These are phyloP conservation scores for Pyrgilauda ruficollis DNA, from an alignment of 2,113 vertebrate species.

Conservation along the genomic window DNA sequence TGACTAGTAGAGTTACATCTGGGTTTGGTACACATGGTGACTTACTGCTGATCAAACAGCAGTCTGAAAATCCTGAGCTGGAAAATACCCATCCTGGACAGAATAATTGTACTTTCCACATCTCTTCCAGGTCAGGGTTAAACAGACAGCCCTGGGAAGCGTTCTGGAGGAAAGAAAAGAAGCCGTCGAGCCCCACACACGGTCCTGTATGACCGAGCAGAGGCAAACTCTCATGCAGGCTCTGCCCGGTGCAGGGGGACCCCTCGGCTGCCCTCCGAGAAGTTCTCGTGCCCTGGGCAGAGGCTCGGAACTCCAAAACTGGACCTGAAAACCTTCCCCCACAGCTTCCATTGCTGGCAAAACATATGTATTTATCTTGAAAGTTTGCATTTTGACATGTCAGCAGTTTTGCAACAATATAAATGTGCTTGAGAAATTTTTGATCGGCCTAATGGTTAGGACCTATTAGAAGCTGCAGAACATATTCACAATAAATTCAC, in stretches of 20 bases:
- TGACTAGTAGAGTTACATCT: not conserved
- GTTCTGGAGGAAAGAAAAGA: not conserved
- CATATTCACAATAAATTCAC: slow-evolving; percentile 32
- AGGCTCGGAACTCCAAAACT: not conserved
- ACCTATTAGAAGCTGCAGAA: slow-evolving; percentile 23
- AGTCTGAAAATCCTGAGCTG: not conserved
- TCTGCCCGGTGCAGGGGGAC: accelerated
- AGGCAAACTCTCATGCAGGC: not conserved
- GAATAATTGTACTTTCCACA: not conserved
- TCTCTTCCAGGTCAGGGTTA: not conserved
- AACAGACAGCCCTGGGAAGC: not conserved
- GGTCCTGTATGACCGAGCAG: not conserved
- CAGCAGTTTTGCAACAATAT: slow-evolving; percentile 1
- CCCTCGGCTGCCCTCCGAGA: not conserved
- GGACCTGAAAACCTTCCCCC: not conserved
- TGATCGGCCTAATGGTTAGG: slow-evolving; percentile 51
- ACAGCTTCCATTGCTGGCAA: not conserved
- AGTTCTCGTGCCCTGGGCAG: too few relatives aligned
- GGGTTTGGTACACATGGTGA: not conserved
- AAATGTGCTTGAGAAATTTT: slow-evolving; percentile 34
- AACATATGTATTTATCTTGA: not conserved
- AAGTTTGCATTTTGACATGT: slow-evolving; percentile 1
- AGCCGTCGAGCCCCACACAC: accelerated
- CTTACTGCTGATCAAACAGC: not conserved
- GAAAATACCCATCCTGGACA: not conserved